Conservation (phyloP, 1,140 invertebrate species). For the Samia ricini region DNA sequence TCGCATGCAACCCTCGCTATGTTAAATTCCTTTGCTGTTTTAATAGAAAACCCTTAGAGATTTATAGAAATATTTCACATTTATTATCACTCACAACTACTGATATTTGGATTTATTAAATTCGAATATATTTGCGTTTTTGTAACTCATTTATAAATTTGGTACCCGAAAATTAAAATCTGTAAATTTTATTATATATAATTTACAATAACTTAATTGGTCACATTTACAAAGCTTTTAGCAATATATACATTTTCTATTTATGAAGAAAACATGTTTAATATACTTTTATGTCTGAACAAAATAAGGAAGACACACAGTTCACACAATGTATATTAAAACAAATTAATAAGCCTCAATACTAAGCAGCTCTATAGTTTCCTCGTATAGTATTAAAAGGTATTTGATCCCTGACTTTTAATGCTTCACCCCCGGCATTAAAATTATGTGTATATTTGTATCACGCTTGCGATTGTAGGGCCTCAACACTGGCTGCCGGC, state of each 20-base stretch:
- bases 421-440: constrained; percentile 76
- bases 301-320: too few species aligned
- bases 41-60: constrained; percentile 18
- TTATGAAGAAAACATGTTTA: neutral
- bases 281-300: too few species aligned
- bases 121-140: too few species aligned
- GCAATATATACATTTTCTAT: neutral
- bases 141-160: too few species aligned
- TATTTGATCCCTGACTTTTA: constrained; percentile 77
- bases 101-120: too few species aligned
- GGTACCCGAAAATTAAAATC: too few species aligned
- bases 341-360: constrained; percentile 12
- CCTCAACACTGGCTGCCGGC: constrained; percentile 47
- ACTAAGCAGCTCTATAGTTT: constrained; percentile 48
- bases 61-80: neutral
- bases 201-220: too few species aligned
- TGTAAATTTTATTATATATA: too few species aligned
- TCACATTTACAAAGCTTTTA: too few species aligned
- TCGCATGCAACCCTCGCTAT: constrained; percentile 45
- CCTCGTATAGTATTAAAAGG: constrained; percentile 61
- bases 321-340: constrained; percentile 8
- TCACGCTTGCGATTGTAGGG: constrained; percentile 74
- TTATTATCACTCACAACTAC: too few species aligned
- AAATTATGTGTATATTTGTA: constrained; percentile 78
- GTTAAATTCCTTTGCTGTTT: constrained; percentile 33